Evolutionary conservation across 2,888 invertebrate genomes (phyloP), one percentile per base, ranked within the genome.

Genomic region (Hydraecia micacea): DNA sequence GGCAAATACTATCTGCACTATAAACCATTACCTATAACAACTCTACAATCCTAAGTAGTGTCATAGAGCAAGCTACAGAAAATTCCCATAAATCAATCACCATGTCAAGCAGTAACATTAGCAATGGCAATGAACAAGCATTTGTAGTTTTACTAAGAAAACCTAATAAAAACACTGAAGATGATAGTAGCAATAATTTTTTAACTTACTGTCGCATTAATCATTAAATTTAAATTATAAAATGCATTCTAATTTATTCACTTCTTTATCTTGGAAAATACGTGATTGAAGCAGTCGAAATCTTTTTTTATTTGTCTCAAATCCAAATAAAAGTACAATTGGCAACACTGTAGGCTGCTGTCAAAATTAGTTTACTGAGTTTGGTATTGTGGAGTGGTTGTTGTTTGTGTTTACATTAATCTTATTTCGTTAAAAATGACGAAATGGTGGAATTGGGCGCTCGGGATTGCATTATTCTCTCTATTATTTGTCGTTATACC

Each of bases 361-460:
- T 77, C 69, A 75, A 73, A 80, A 86, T 72, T 76, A 86, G 84
- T 87, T 86, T 28, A 15, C 21, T 6, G 32, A 80, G 39, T 52
- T 84, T 71, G 25, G 36, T 73, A 42, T 36, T 25, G 76, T 39
- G 4, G 75, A 25, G 62, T 46, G 84, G 88, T 63, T 69, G 89
- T 77, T 9, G 32, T 76, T 87, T 85, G 71, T 83, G 76, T 70
- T 78, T 73, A 39, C 13, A 42, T 36, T 78, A 77, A 77, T 69
- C 62, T 75, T 73, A 75, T 85, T 86, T 80, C 81, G 77, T 52
- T 76, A 85, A 93, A 69, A 92, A 96, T 96, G 96, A 91, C 88
- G 75, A 96, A 95, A 87, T 96, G 96, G 95, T 96, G 95, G 95
- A 95, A 95, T 88, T 96, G 95, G 95, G 74, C 96, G 7, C 84